Evolutionary conservation across 2,888 invertebrate species (phyloP).

Genomic region (Thera britannica): DNA sequence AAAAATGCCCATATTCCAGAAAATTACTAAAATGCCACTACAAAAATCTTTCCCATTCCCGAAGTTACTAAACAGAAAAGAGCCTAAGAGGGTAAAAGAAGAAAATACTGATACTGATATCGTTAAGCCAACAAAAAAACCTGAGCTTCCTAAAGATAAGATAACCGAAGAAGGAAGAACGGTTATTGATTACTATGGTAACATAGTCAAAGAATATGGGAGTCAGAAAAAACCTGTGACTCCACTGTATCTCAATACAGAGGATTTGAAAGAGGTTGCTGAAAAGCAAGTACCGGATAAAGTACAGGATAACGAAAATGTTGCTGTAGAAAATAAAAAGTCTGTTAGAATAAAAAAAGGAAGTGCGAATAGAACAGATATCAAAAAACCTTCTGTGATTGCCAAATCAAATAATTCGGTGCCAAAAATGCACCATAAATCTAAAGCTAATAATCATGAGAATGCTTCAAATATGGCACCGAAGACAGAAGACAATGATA

Average conservation of each 20-base stretch:
- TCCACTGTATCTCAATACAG: constrained; percentile 85
- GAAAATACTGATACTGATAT: constrained; percentile 42
- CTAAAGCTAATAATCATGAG: constrained; percentile 42
- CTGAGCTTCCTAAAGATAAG: constrained; percentile 63
- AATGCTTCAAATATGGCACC: constrained; percentile 30
- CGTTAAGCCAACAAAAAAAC: constrained; percentile 49
- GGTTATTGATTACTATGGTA: constrained; percentile 92
- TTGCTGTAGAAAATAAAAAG: constrained; percentile 49
- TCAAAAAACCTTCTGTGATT: constrained; percentile 35
- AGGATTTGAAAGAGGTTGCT: constrained; percentile 86
- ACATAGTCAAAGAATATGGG: constrained; percentile 90
- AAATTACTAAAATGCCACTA: constrained; percentile 73
- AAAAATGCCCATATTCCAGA: constrained; percentile 71
- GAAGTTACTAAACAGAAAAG: constrained; percentile 71
- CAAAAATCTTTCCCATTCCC: constrained; percentile 70
- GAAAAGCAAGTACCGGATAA: constrained; percentile 71
- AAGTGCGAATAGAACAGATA: constrained; percentile 48
- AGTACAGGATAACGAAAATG: constrained; percentile 51
- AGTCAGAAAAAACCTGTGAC: constrained; percentile 75
- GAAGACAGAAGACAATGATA: constrained; percentile 43
- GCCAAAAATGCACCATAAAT: constrained; percentile 45
- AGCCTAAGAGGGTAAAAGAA: constrained; percentile 55
- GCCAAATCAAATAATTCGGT: constrained; percentile 48
- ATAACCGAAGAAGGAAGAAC: constrained; percentile 87
- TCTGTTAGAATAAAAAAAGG: constrained; percentile 51